phyloP scores from a whole-genome alignment of 64 coral and sea anemone species.

The Orbicella faveolata region DNA sequence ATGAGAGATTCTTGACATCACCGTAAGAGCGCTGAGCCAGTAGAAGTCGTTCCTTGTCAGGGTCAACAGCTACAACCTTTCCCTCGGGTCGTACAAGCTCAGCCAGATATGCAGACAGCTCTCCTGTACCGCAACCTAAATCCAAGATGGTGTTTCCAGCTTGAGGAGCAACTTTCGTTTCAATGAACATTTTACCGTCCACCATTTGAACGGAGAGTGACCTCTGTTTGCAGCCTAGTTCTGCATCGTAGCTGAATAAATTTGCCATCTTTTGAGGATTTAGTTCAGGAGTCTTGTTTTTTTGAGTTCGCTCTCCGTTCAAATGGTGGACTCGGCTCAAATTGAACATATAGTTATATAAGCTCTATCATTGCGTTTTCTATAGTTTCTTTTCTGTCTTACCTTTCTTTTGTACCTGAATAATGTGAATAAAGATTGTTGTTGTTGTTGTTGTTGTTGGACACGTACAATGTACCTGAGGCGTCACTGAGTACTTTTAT shows the following conservation, averaged over 20 bases:
- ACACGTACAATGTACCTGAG: no score
- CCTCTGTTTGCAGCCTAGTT: neutral
- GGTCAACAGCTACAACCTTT: slow-evolving; percentile 4
- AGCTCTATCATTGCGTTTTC: no score
- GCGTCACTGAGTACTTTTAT: no score
- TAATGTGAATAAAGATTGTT: no score
- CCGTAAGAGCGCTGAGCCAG: neutral
- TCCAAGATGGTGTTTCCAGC: neutral
- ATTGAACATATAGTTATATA: no score
- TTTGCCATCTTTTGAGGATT: neutral
- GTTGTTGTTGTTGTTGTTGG: no score
- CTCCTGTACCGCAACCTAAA: slow-evolving; percentile 31
- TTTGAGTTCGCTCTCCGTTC: no score
- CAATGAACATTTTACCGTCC: neutral
- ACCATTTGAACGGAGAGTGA: neutral
- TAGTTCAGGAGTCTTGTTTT: no score
- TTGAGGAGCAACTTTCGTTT: neutral
- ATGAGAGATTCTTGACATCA: neutral
- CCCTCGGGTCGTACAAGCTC: neutral
- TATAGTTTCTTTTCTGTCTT: no score
- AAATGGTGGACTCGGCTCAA: no score
- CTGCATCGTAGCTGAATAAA: neutral
- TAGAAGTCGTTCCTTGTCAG: slow-evolving; percentile 5
- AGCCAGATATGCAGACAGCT: slow-evolving; percentile 1
- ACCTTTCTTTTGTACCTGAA: no score